These are phyloP conservation scores for Probosciger aterrimus DNA, from an alignment of 2,113 vertebrate species.

Conservation along the genomic window DNA sequence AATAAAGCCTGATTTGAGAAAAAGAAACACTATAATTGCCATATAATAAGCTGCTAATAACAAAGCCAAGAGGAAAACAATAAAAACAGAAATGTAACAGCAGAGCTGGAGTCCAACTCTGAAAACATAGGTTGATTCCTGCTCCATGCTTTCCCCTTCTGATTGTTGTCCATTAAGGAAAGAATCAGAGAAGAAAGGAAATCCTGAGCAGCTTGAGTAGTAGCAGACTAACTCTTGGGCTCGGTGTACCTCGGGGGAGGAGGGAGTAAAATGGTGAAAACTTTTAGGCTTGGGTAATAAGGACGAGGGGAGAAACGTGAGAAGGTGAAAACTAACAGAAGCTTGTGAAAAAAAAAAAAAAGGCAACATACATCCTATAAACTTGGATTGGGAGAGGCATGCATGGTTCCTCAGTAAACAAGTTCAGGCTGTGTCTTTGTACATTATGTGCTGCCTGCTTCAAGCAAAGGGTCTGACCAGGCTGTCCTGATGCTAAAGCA, in stretches of 20 bases:
- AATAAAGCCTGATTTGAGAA: not conserved
- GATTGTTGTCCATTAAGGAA: not conserved
- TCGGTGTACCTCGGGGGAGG: rapidly evolving
- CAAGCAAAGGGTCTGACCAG: not conserved
- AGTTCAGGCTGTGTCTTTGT: not conserved
- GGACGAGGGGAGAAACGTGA: not conserved
- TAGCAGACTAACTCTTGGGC: not conserved
- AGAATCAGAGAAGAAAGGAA: not conserved
- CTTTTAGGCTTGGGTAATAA: not conserved
- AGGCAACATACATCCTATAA: not conserved
- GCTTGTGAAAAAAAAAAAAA: not conserved
- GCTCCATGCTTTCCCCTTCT: not conserved
- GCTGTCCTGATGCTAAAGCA: not conserved
- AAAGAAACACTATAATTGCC: not conserved
- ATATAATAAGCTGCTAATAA: not conserved
- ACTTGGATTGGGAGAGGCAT: not conserved
- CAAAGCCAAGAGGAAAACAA: not conserved
- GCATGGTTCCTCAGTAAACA: not conserved
- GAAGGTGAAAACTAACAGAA: not conserved
- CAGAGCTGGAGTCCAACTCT: not conserved
- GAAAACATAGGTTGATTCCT: not conserved
- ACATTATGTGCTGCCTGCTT: not conserved
- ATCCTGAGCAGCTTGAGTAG: not conserved
- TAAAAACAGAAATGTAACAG: not conserved
- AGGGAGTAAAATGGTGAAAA: not conserved